Evolutionary conservation across 2,113 vertebrate species (phyloP), one percentile per base, ranked within the genome.

Genomic region (Carassius gibelio): DNA sequence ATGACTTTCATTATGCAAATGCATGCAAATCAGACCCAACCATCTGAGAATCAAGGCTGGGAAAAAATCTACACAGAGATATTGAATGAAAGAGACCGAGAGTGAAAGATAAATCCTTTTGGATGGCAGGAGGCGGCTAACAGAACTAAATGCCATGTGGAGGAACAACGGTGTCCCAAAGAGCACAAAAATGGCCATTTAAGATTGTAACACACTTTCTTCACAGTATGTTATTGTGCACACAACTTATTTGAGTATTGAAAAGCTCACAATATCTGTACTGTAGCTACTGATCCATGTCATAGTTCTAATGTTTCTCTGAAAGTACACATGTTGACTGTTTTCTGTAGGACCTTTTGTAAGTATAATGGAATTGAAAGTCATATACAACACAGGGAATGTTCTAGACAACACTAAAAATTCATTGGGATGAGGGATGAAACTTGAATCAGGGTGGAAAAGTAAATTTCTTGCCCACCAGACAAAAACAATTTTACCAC

Each of bases 1-100:
- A 99, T 98, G 94, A 97, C 96, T 94, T 96, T 95, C 96, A 97
- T 98, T 99, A 99, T 99, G 97, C 96, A 98, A 97, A 99, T 99
- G 83, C 92, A 99, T 99, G 98, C 97, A 99, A 99, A 99, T 98
- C 92, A 97, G 96, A 94, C 94, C 95, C 97, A 96, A 97, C 96
- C 96, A 97, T 97, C 96, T 96, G 96, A 97, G 94, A 95, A 94
- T 94, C 91, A 93, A 93, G 92, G 92, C 93, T 94, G 94, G 93
- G 94, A 94, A 92, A 93, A 93, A 90, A 93, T 89, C 90, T 92
- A 90, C 88, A 93, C 91, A 90, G 90, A 93, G 91, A 92, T 91
- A 93, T 90, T 93, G 93, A 95, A 94, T 93, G 93, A 94, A 94
- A 92, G 92, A 94, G 90, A 91, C 92, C 90, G 92, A 92, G 89